A percentile compares a stretch with the other conserved stretches of the same genome.
These are phyloP conservation scores for Botia almorhae DNA, from an alignment of 2,797 vertebrate species.

Conservation along the genomic window DNA sequence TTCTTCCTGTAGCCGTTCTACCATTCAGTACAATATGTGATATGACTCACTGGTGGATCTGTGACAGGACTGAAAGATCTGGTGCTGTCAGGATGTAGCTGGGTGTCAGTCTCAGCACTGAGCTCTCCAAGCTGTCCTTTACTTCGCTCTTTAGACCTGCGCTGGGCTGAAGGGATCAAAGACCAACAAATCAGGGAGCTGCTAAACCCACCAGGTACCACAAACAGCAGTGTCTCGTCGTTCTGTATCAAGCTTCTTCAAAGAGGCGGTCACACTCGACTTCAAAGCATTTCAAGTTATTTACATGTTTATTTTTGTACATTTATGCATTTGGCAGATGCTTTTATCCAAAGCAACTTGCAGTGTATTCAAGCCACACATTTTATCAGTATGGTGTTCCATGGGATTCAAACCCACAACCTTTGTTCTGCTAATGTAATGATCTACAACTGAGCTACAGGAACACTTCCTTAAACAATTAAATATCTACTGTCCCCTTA, in stretches of 20 bases:
- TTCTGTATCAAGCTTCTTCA: not conserved
- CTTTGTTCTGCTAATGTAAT: no score
- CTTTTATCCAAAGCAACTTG: no score
- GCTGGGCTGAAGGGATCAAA: slow-evolving; percentile 94
- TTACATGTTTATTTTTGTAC: no score
- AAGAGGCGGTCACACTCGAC: not conserved
- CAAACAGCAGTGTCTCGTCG: no score
- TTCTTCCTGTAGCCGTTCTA: not conserved
- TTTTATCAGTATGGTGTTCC: no score
- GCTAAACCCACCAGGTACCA: slow-evolving; percentile 86
- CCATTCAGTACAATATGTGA: not conserved
- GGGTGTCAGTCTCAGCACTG: slow-evolving; percentile 93
- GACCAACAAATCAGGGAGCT: slow-evolving; percentile 95
- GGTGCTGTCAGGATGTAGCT: slow-evolving; percentile 92
- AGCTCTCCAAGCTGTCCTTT: slow-evolving; percentile 95
- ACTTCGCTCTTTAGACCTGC: slow-evolving; percentile 94
- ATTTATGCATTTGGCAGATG: no score
- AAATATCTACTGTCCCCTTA: no score
- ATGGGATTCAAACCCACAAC: no score
- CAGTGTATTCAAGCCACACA: no score
- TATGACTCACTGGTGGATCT: not conserved
- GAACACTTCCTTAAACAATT: no score
- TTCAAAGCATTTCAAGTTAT: not conserved
- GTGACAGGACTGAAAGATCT: slow-evolving; percentile 91
- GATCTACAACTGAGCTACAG: no score